Percentiles rank a stretch among this genome's conserved stretches.
Evolutionary conservation across 2,113 vertebrate species (phyloP).

Genomic region (Halcyon malimbica): DNA sequence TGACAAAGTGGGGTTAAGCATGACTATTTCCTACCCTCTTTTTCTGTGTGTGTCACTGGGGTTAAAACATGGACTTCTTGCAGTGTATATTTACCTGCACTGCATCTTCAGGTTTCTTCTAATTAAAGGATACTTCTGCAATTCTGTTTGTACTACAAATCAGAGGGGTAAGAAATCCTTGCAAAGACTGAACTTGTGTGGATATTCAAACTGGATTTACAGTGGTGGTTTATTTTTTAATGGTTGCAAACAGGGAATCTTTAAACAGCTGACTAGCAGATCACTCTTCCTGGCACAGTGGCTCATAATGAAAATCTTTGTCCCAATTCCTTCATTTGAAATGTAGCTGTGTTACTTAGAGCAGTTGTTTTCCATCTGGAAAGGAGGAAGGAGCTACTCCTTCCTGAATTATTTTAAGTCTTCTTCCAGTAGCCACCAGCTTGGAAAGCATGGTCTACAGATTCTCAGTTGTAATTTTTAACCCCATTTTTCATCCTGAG

Average conservation of each 20-base stretch:
- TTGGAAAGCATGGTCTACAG: not conserved
- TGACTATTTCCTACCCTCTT: not conserved
- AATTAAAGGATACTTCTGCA: not conserved
- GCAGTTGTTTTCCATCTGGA: not conserved
- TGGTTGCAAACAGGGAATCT: not conserved
- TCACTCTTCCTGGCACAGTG: not conserved
- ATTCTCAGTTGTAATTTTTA: not conserved
- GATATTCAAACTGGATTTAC: not conserved
- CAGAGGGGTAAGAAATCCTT: not conserved
- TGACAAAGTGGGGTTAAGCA: not conserved
- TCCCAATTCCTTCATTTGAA: not conserved
- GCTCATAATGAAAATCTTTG: not conserved
- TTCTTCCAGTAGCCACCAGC: not conserved
- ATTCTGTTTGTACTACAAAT: not conserved
- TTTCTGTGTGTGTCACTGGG: not conserved
- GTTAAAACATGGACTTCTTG: not conserved
- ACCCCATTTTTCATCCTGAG: not conserved
- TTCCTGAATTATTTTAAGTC: not conserved
- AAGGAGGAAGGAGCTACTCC: not conserved
- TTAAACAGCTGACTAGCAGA: not conserved
- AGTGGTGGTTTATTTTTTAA: not conserved
- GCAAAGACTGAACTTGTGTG: not conserved
- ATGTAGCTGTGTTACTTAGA: not conserved
- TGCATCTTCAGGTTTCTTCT: not conserved
- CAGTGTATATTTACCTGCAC: not conserved